phyloP scores from a whole-genome alignment of 2,888 invertebrate genomes.

The Standfussiana lucernea region DNA sequence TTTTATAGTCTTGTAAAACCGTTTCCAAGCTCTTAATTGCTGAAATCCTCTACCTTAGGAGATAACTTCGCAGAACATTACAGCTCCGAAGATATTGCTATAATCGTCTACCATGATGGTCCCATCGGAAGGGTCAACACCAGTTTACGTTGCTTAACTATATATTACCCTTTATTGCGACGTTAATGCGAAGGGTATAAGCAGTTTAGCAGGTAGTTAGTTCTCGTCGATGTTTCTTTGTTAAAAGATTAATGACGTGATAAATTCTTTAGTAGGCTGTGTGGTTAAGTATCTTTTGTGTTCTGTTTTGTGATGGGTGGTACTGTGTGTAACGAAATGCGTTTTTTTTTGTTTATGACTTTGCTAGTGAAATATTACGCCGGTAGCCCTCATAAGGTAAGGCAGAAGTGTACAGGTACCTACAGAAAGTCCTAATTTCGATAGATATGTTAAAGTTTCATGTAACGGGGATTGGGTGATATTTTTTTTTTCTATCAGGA shows the following conservation, averaged over 20 bases:
- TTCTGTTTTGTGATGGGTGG: slow-evolving; percentile 22
- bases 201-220: slow-evolving; percentile 76
- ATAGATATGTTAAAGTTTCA: neutral
- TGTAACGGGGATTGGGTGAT: neutral
- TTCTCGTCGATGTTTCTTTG: slow-evolving; percentile 57
- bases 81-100: slow-evolving; percentile 28
- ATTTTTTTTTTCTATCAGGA: neutral
- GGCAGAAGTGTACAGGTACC: neutral
- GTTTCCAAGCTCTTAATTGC: neutral
- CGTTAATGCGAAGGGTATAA: slow-evolving; percentile 76
- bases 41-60: neutral
- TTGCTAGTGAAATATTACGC: no score
- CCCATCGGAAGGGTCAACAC: slow-evolving; percentile 54
- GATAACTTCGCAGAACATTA: slow-evolving; percentile 6
- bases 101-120: slow-evolving; percentile 42
- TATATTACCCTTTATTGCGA: slow-evolving; percentile 77
- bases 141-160: slow-evolving; percentile 61
- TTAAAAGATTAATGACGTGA: slow-evolving; percentile 58
- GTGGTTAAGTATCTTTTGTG: slow-evolving; percentile 42
- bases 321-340: neutral
- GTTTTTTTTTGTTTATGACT: neutral
- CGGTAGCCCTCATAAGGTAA: neutral
- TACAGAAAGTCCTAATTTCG: neutral
- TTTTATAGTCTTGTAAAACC: neutral
- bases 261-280: slow-evolving; percentile 53